These are phyloP conservation scores for Thera obeliscata DNA, from an alignment of 2,888 invertebrate species.

Conservation along the genomic window DNA sequence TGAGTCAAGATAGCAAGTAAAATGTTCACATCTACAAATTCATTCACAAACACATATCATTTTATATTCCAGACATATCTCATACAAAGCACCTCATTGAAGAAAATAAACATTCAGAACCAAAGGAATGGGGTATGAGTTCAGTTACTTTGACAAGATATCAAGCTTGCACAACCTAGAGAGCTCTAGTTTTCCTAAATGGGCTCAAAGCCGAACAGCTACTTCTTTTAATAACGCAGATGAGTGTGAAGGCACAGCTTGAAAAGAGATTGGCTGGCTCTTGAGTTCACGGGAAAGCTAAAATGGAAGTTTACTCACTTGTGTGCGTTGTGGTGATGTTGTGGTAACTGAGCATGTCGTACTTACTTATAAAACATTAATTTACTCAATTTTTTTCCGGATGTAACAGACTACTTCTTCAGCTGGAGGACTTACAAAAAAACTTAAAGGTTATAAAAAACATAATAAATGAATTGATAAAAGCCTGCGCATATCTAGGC, in stretches of 20 bases:
- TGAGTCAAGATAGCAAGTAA: too few species aligned
- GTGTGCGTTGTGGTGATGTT: neutral
- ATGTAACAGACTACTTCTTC: too few species aligned
- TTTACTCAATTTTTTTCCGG: too few species aligned
- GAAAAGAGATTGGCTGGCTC: conserved; percentile 15
- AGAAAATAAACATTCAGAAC: conserved; percentile 2
- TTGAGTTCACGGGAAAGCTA: neutral
- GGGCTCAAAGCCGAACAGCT: conserved; percentile 31
- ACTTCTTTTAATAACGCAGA: conserved; percentile 62
- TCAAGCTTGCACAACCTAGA: conserved; percentile 18
- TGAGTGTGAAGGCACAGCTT: conserved; percentile 47
- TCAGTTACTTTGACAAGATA: conserved; percentile 17
- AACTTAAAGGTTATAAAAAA: too few species aligned
- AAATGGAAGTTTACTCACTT: conserved; percentile 1
- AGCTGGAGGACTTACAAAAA: too few species aligned
- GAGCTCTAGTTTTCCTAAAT: conserved; percentile 33
- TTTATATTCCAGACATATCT: too few species aligned
- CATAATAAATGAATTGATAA: too few species aligned
- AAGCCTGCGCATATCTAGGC: too few species aligned
- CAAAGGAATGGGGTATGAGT: conserved; percentile 9
- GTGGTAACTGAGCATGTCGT: neutral
- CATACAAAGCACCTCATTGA: too few species aligned
- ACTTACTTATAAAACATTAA: neutral
- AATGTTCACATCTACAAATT: too few species aligned
- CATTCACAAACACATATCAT: too few species aligned